Percentiles rank a stretch among this genome's conserved stretches.
Conservation (phyloP, 2,113 vertebrate genomes). For the Brienomyrus brachyistius region DNA sequence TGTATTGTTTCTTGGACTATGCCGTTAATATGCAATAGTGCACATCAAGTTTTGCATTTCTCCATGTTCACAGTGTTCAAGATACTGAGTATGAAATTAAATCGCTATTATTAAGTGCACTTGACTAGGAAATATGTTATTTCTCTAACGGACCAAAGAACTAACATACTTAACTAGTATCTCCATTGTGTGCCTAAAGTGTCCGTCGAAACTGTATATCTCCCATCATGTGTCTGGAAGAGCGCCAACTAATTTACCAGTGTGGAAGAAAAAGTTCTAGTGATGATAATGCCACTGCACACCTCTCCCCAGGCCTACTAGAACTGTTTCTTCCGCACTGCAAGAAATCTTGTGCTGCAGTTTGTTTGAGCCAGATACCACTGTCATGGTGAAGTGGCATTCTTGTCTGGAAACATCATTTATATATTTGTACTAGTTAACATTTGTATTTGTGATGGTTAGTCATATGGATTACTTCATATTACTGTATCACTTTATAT, state of each 20-base stretch:
- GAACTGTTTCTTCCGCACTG: no score
- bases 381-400: neutral
- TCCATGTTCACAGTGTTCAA: no score
- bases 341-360: neutral
- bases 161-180: neutral
- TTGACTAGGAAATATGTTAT: neutral
- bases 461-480: neutral
- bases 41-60: no score
- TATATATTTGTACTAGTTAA: neutral
- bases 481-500: neutral
- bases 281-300: no score
- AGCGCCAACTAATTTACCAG: neutral
- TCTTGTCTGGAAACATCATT: neutral
- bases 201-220: neutral
- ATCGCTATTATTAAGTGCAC: neutral
- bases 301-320: no score
- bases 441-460: neutral
- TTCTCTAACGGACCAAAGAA: neutral
- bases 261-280: neutral
- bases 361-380: neutral
- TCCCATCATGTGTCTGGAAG: neutral
- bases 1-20: neutral
- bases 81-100: neutral
- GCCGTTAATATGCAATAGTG: neutral
- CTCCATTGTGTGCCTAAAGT: neutral